phyloP scores from a whole-genome alignment of 2,113 vertebrate species.

The Cisticola juncidis region DNA sequence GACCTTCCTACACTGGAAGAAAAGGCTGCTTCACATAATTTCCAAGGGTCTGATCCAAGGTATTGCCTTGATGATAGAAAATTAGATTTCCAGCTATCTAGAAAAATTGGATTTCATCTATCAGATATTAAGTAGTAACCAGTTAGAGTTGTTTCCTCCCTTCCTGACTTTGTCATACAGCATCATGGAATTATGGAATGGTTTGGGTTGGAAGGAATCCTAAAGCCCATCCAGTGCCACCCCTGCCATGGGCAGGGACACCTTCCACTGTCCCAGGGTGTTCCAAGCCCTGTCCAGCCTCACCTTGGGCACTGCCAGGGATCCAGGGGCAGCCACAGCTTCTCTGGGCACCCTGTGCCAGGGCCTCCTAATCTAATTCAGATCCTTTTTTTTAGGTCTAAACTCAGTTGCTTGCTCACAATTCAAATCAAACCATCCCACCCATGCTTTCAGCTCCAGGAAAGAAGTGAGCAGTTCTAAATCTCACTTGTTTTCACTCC shows the following conservation, averaged over 20 bases:
- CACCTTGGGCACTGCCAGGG: not conserved
- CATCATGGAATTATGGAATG: not conserved
- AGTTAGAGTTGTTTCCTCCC: not conserved
- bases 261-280: rapidly evolving
- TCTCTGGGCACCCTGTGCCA: not conserved
- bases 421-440: not conserved
- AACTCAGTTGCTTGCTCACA: not conserved
- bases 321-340: not conserved
- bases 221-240: rapidly evolving
- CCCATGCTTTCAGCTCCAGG: not conserved
- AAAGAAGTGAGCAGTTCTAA: not conserved
- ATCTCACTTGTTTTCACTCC: not conserved
- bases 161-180: not conserved
- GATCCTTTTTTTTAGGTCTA: not conserved
- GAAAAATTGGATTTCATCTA: not conserved
- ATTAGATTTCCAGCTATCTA: not conserved
- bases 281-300: rapidly evolving
- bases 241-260: not conserved
- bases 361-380: not conserved
- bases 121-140: not conserved
- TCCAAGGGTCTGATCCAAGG: not conserved
- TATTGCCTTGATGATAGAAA: not conserved
- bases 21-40: not conserved
- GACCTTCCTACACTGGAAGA: not conserved
- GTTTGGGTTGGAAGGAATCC: not conserved